Evolutionary conservation across 2,888 invertebrate species (phyloP), one percentile per base, ranked within the genome.

Genomic region (Glomeris marginata): DNA sequence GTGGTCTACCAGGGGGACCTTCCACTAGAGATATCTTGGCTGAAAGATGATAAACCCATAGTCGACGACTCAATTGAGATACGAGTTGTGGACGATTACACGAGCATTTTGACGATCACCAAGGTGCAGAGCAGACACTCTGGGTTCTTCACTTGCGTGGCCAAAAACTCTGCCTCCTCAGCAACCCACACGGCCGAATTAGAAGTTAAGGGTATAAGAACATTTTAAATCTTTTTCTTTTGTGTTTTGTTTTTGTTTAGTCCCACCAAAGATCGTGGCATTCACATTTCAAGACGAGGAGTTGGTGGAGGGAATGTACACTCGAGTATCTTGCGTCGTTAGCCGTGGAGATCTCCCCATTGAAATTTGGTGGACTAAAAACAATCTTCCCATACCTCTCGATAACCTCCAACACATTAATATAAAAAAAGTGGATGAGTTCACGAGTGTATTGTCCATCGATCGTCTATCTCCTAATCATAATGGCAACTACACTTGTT

Each of bases 11-110:
- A 58, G 35, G 58, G 68, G 8, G 67, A 67, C 56, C 58, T 62
- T 38, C 68, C 68, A 37, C 59, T 68, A 58, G 73, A 72, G 60
- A 77, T 82, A 58, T 70, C 74, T 50, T 83, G 81, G 82, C 75
- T 74, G 54, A 75, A 80, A 56, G 78, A 81, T 62, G 75, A 75
- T 40, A 28, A 28, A 28, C 28, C 28, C 28, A 28, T 28, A 28
- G 8, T 28, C 28, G 28, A 28, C 8, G 28, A 28, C 28, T 28
- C 28, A 5, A 28, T 44, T 28, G 11, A 13, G 20, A 55, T 60
- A 20, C 36, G 57, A 33, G 56, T 57, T 20, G 56, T 58, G 41
- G 81, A 82, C 73, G 74, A 77, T 65, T 81, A 80, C 71, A 78
- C 80, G 69, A 80, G 80, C 65, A 76, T 44, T 15, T 18, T 44